Evolutionary conservation across 2,113 vertebrate genomes (phyloP), one percentile per base, ranked within the genome.

Genomic region (Alosa alosa): DNA sequence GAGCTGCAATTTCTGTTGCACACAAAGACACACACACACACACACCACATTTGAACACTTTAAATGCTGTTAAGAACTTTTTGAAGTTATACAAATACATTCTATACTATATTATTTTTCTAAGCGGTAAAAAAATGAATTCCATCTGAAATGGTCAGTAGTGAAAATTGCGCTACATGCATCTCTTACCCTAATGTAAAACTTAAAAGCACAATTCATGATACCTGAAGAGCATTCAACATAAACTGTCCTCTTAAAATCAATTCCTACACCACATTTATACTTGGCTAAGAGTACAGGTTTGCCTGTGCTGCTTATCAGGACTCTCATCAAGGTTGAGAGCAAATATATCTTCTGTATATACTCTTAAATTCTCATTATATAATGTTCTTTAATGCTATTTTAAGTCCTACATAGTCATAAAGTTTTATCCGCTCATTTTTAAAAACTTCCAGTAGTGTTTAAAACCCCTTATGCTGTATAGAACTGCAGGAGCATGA

Each of bases 1-100:
- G 97, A 88, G 98, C 97, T 90, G 97, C 96, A 84, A 97, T 98
- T 96, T 99, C 98, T 99, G 90, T 55, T 17, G 15, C 52, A 83
- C 52, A 55, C 50, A 83, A 31, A 83, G 13, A 57, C 4, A 83
- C 36, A 83, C 6, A 20, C 36, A 83, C 6, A 20, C 17, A 44
- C 36, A 57, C 3, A 44, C 0, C 41, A 13, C 52, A 11, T 55
- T 6, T 60, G 18, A 60, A 60, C 20, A 60, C 6, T 18, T 60
- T 22, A 60, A 4, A 60, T 0, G 18, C 47, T 49, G 47, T 17
- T 55, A 55, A 55, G 52, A 55, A 55, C 13, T 18, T 55, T 55
- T 55, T 55, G 52, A 18, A 55, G 17, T 17, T 4, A 55, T 49
- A 49, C 52, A 17, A 4, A 18, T 3, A 55, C 17, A 44, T 44